These are phyloP conservation scores for Schizopygopsis malacanthus DNA, from an alignment of 2,797 vertebrate species.

Conservation along the genomic window DNA sequence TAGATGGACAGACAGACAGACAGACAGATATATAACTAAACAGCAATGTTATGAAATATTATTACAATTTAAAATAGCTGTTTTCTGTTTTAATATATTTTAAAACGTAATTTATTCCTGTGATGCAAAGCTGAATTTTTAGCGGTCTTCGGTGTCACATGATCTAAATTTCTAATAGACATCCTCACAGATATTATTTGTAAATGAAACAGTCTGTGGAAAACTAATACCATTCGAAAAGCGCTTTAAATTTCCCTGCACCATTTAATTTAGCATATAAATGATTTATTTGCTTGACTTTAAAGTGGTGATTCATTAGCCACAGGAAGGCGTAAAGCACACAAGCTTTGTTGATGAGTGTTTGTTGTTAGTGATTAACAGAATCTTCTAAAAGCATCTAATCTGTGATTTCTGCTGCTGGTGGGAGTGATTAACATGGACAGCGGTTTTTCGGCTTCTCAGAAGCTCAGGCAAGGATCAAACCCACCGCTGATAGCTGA, in stretches of 20 bases:
- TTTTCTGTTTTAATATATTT: neutral
- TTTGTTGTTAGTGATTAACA: slow-evolving; percentile 48
- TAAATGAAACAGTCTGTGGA: slow-evolving; percentile 9
- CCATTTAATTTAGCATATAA: slow-evolving; percentile 11
- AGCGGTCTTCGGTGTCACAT: neutral
- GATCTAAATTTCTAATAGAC: neutral
- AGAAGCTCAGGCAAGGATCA: slow-evolving; percentile 25
- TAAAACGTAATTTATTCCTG: neutral
- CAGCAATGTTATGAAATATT: too few relatives aligned
- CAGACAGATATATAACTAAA: too few relatives aligned
- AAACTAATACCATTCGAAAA: slow-evolving; percentile 10
- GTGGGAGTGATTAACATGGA: slow-evolving; percentile 40
- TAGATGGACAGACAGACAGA: too few relatives aligned
- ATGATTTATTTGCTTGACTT: slow-evolving; percentile 30
- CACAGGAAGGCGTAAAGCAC: slow-evolving; percentile 33
- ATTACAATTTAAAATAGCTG: too few relatives aligned
- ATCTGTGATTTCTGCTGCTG: slow-evolving; percentile 18
- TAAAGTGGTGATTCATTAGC: slow-evolving; percentile 37
- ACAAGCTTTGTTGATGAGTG: slow-evolving; percentile 19
- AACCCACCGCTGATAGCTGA: slow-evolving; percentile 18
- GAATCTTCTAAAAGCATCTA: slow-evolving; percentile 44
- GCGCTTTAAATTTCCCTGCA: slow-evolving; percentile 11
- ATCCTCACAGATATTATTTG: neutral
- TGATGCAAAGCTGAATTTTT: neutral
- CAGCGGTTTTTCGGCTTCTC: slow-evolving; percentile 33